Base-by-base conservation (phyloP, 30 jellyfish, hydroid and myxozoan genomes). In the Chironex yamaguchii region DNA sequence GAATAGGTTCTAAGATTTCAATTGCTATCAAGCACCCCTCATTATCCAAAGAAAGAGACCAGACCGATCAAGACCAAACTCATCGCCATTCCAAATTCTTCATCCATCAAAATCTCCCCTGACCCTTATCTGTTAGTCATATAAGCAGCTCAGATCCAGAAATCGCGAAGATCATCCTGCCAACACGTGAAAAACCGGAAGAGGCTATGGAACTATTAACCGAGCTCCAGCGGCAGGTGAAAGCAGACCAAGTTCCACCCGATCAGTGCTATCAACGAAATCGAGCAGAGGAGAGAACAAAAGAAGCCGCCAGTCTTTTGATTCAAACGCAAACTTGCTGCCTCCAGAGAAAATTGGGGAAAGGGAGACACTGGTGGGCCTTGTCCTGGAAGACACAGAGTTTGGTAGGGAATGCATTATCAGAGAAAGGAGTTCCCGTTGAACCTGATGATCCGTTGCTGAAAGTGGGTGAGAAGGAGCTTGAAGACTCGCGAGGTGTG, bases 371-470 rank as follows among this genome's bases (percentile, higher is more conserved):
- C n/a, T n/a, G n/a, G n/a, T n/a, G n/a, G n/a, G n/a, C n/a, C n/a
- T n/a, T n/a, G n/a, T n/a, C n/a, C n/a, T n/a, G n/a, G 36, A 88
- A 91, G 26, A 67, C 89, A 14, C 6, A 77, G 50, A 88, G 96
- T 54, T 62, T 88, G 22, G 96, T 88, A 24, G 92, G 62, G 84
- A 91, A 88, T 28, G 91, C 96, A 1, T 81, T 88, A 3, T 91
- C 96, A 6, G 84, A 71, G 83, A 76, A 76, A 62, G 96, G 96
- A 0, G 82, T 87, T 17, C 88, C 82, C 24, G 6, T 24, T 13
- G 26, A 58, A 4, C 88, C 51, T 34, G 92, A 77, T 54, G 90
- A 67, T 4, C 29, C 88, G 62, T 81, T 88, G 20, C 22, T 27
- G 36, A 54, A 64, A 68, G 68, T 84, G 23, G 96, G 77, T 17